phyloP scores from a whole-genome alignment of 2,797 vertebrate species.

The Bucorvus abyssinicus region DNA sequence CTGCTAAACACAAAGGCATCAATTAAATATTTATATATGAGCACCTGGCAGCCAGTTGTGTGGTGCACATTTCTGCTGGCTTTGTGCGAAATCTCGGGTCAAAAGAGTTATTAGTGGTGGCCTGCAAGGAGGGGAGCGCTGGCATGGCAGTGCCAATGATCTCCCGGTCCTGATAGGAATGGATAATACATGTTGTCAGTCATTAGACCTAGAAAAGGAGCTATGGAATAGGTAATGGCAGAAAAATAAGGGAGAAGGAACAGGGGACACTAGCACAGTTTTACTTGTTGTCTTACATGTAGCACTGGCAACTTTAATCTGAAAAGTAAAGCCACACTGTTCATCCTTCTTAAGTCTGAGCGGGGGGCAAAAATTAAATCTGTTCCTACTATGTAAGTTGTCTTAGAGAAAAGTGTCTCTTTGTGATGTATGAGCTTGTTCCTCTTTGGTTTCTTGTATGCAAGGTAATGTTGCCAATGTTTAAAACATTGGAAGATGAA shows the following conservation, averaged over 20 bases:
- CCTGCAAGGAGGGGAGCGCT: neutral
- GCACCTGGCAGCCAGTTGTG: slow-evolving; percentile 5
- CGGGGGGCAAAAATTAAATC: neutral
- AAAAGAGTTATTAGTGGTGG: neutral
- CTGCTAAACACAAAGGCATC: slow-evolving; percentile 23
- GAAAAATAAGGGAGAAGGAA: neutral
- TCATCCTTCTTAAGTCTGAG: neutral
- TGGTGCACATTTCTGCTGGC: neutral
- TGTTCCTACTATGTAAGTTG: neutral
- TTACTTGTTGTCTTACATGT: neutral
- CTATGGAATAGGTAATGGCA: neutral
- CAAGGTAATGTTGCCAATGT: neutral
- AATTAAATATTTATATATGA: slow-evolving; percentile 17
- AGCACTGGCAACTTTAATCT: neutral
- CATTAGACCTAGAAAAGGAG: neutral
- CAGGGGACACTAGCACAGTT: neutral
- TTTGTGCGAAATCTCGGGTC: neutral
- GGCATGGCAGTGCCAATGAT: neutral
- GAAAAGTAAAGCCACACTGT: neutral
- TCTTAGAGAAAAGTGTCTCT: neutral
- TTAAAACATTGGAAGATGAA: neutral
- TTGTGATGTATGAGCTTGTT: neutral
- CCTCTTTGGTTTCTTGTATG: neutral
- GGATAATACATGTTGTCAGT: neutral
- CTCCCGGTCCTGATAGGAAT: neutral